A percentile compares a stretch with the other conserved stretches of the same genome.
Conservation (phyloP, 2,113 vertebrate genomes). For the Morone chrysops region DNA sequence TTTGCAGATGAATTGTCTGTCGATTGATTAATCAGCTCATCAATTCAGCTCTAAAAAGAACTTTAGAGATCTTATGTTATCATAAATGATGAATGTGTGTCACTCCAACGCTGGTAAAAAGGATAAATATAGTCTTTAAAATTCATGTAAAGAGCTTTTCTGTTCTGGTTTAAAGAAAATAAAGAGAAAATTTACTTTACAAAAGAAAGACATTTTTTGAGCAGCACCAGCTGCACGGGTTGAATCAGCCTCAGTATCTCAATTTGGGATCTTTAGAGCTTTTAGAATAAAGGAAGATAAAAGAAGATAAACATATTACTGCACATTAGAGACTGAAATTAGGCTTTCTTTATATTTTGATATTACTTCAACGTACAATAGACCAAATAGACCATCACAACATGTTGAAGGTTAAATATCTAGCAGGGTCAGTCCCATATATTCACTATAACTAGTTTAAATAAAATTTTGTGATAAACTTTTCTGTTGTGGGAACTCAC, state of each 20-base stretch:
- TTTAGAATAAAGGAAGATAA: neutral
- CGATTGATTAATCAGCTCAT: neutral
- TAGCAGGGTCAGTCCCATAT: neutral
- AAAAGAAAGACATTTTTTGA: neutral
- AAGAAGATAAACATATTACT: neutral
- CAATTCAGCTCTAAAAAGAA: neutral
- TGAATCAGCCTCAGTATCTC: neutral
- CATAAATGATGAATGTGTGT: neutral
- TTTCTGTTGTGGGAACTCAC: conserved; percentile 23
- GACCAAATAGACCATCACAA: conserved; percentile 10
- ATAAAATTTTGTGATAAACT: conserved; percentile 47
- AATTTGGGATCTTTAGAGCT: neutral
- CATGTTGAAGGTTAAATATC: conserved; percentile 18
- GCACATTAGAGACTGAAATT: neutral
- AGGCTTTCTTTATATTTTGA: neutral
- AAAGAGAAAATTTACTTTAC: neutral
- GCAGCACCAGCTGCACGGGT: neutral
- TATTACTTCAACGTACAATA: conserved; percentile 6
- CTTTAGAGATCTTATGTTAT: neutral
- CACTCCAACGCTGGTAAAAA: neutral
- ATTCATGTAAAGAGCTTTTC: neutral
- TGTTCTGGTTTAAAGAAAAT: neutral
- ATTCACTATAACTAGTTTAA: conserved; percentile 11
- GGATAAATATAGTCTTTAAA: neutral
- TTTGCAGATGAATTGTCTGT: neutral